phyloP scores from a whole-genome alignment of 2,888 invertebrate genomes.

The Lasius fuliginosus region DNA sequence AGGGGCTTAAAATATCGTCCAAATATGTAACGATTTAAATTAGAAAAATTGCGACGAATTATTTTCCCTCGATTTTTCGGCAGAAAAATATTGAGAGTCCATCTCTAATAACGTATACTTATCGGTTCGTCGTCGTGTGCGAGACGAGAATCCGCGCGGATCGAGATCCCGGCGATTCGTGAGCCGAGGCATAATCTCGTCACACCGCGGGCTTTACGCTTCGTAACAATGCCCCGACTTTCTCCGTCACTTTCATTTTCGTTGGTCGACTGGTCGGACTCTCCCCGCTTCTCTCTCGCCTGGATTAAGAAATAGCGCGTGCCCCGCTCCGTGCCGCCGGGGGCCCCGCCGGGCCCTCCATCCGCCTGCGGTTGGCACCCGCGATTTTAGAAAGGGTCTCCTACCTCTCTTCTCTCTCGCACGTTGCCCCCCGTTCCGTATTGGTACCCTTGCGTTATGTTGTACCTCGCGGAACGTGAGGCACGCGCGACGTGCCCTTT shows the following conservation, averaged over 20 bases:
- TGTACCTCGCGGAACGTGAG: constrained; percentile 49
- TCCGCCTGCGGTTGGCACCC: constrained; percentile 75
- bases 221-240: constrained; percentile 86
- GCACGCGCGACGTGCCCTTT: constrained; percentile 42
- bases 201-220: constrained; percentile 80
- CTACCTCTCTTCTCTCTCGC: constrained; percentile 49
- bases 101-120: constrained; percentile 6
- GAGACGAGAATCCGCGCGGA: constrained; percentile 47
- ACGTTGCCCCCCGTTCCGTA: constrained; percentile 19
- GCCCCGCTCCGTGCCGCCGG: constrained; percentile 55
- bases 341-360: constrained; percentile 58
- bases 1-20: background rate
- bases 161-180: constrained; percentile 66
- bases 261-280: constrained; percentile 81
- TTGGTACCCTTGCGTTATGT: constrained; percentile 57
- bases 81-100: background rate
- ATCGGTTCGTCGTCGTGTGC: background rate
- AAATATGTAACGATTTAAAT: background rate
- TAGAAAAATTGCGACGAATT: background rate
- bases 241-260: constrained; percentile 86
- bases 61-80: background rate
- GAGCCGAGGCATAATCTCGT: constrained; percentile 63
- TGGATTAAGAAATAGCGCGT: constrained; percentile 75
- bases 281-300: constrained; percentile 72
- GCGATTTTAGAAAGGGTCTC: constrained; percentile 84